These are phyloP conservation scores for Lucinisca nassula DNA, from an alignment of 2,888 invertebrate species.

Conservation along the genomic window DNA sequence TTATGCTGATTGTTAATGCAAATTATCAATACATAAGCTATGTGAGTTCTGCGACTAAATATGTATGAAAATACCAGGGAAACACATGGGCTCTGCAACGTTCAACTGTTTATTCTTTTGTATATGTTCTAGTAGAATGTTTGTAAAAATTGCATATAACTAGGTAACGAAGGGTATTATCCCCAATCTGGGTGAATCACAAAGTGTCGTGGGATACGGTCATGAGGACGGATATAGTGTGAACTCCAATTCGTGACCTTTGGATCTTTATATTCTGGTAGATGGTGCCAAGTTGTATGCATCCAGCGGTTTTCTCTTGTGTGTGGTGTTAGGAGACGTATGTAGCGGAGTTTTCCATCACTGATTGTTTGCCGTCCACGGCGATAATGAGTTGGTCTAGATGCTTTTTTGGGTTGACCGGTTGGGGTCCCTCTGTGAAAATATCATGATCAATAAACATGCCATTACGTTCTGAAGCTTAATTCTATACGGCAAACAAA, in stretches of 20 bases:
- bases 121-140: no score
- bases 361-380: constrained; percentile 30
- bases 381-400: constrained; percentile 14
- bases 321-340: constrained; percentile 80
- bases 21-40: no score
- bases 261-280: constrained; percentile 79
- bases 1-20: no score
- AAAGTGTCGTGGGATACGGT: constrained; percentile 79
- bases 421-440: not conserved
- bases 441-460: no score
- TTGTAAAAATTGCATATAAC: no score
- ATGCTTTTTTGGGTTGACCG: not conserved
- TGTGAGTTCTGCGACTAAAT: no score
- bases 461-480: no score
- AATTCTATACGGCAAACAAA: no score
- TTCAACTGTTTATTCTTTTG: no score
- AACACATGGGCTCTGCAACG: no score
- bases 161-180: constrained; percentile 47
- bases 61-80: no score
- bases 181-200: constrained; percentile 86
- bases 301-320: constrained; percentile 84
- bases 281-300: constrained; percentile 86
- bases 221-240: constrained; percentile 80
- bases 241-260: constrained; percentile 81
- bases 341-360: constrained; percentile 67